Base-by-base conservation (phyloP, 2,888 invertebrate genomes). In the Netelia virgata region DNA sequence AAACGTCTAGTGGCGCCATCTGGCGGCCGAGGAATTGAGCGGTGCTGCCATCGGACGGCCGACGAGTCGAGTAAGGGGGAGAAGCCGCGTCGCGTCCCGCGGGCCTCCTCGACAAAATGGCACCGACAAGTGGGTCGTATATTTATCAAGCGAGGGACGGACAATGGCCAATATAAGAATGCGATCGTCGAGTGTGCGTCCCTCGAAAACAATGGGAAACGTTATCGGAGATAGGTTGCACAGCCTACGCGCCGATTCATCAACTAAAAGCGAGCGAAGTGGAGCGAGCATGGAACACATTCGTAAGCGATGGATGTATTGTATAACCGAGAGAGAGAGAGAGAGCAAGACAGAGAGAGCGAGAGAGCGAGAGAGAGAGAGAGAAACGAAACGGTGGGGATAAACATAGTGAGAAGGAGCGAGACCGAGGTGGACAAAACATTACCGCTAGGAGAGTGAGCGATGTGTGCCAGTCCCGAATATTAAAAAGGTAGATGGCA, bases 181-280 rank as follows among this genome's bases (percentile, higher is more conserved):
- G 11, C 69, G 43, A 70, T 63, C 28, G 57, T 64, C 47, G 28
- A 47, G 28, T 43, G 9, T 63, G 75, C 55, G 55, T 64, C 36
- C 23, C 16, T 36, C n/a, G 23, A 3, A 10, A 47, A 73, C 36
- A 55, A 57, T 72, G 6, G 57, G 28, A 5, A 41, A 11, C 6
- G 8, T 36, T 16, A 16, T 63, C 28, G n/a, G n/a, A 43, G 64
- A 23, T 5, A 64, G 16, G 16, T 36, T 36, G 18, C 28, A n/a
- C 47, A 57, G 59, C 41, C 47, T 11, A n/a, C 50, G 28, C 20
- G 82, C 82, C 87, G 87, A 88, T 90, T 90, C 91, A 91, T 91
- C 91, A 91, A 89, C 89, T 90, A 90, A 91, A 91, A 91, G 43
- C 18, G 88, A 89, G 66, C 41, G 8, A 64, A 83, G 41, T 57